Percentiles rank a stretch among this genome's conserved stretches.
These are phyloP conservation scores for Epinephelus fuscoguttatus DNA, from an alignment of 2,113 vertebrate species.

Conservation along the genomic window DNA sequence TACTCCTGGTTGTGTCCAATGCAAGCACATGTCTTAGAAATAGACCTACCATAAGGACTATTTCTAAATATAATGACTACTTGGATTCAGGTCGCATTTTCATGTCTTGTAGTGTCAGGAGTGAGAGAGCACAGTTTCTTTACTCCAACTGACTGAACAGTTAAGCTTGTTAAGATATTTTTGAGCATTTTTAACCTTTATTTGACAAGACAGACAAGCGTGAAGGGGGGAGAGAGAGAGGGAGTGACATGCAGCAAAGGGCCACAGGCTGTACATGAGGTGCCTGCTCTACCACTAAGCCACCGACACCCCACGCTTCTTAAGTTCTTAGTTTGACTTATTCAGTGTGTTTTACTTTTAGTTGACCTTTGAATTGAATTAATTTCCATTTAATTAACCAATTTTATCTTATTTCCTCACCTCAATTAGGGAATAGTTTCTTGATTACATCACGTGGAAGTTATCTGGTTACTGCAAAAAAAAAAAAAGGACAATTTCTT, in stretches of 20 bases:
- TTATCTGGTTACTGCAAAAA: not conserved
- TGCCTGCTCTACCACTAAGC: too few species aligned
- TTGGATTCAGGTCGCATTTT: not conserved
- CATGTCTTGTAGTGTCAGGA: not conserved
- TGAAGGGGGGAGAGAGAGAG: too few species aligned
- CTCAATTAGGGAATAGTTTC: not conserved
- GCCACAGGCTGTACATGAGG: too few species aligned
- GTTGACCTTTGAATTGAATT: not conserved
- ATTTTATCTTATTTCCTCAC: not conserved
- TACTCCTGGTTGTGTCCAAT: not conserved
- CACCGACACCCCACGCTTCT: not conserved
- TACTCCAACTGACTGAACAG: not conserved
- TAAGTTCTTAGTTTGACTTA: too few species aligned
- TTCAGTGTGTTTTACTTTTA: not conserved
- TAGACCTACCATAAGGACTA: not conserved
- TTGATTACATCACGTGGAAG: not conserved
- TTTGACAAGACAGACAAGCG: too few species aligned
- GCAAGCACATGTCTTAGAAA: too few species aligned
- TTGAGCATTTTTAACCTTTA: too few species aligned
- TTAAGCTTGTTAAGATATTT: too few species aligned
- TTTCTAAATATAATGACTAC: not conserved
- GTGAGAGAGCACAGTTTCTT: not conserved
- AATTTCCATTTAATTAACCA: not conserved
- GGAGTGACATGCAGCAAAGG: too few species aligned
- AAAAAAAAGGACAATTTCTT: not conserved